These are phyloP conservation scores for Pyrrhia umbra DNA, from an alignment of 2,888 invertebrate genomes.

Conservation along the genomic window DNA sequence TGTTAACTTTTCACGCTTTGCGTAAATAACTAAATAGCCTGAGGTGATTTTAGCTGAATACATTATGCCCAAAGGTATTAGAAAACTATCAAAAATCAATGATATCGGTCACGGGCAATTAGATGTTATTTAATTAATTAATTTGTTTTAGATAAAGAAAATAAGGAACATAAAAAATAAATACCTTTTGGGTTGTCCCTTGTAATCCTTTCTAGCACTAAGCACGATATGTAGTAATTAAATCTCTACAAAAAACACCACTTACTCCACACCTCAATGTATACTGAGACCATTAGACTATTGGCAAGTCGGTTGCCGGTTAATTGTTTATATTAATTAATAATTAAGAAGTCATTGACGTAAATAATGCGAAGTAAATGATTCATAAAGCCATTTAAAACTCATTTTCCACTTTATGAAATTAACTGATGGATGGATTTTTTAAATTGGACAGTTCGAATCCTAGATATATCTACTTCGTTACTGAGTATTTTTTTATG, in stretches of 20 bases:
- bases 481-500: neutral
- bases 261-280: slow-evolving; percentile 17
- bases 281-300: slow-evolving; percentile 20
- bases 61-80: too few relatives aligned
- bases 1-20: too few relatives aligned
- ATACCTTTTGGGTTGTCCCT: slow-evolving; percentile 5
- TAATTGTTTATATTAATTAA: slow-evolving; percentile 20
- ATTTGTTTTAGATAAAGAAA: too few relatives aligned
- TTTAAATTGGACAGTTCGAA: slow-evolving; percentile 10
- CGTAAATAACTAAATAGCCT: too few relatives aligned
- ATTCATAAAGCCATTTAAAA: slow-evolving; percentile 42
- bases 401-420: slow-evolving; percentile 17
- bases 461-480: too few relatives aligned
- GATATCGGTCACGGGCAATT: too few relatives aligned
- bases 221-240: neutral
- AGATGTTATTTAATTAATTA: too few relatives aligned
- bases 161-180: neutral
- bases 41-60: too few relatives aligned
- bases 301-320: neutral
- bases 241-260: neutral
- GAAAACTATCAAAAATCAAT: too few relatives aligned
- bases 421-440: slow-evolving; percentile 19
- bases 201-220: slow-evolving; percentile 1
- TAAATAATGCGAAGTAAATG: slow-evolving; percentile 9
- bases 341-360: slow-evolving; percentile 24